Base-by-base conservation (phyloP, 2,797 vertebrate species). In the Tachyglossus aculeatus region DNA sequence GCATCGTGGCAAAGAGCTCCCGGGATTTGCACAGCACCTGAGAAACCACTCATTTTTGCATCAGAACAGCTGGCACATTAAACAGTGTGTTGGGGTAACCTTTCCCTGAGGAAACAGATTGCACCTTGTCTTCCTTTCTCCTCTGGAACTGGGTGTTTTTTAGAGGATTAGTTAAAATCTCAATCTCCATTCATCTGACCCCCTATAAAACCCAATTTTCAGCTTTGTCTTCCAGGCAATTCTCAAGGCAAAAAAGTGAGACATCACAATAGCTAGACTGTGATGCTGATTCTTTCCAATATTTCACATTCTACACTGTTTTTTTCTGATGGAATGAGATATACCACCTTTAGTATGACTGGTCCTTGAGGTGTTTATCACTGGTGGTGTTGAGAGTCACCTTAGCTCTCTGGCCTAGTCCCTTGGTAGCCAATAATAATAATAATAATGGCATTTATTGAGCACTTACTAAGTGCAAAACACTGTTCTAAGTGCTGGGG, bases 61-160 rank as follows among this genome's bases (percentile, higher is more conserved):
- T 40, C 21, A 13, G 22, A 77, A 67, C 77, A 86, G 79, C 86
- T 79, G 74, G 61, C 40, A 71, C 36, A 31, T 84, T 61, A 70
- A 51, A 67, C 38, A 51, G 56, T 56, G 57, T 60, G 75, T 60
- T 74, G 48, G 71, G 54, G 83, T 51, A 32, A 40, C 34, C 21
- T 33, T 80, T 78, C 78, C 76, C 86, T 78, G 76, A 80, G 78
- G 84, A 86, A 85, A 63, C 12, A 39, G 19, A 25, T 34, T 37
- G 47, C 15, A 12, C 5, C 4, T 60, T 67, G 25, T 48, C 25
- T 31, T 31, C 25, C 19, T 31, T 48, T 69, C 33, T 22, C 59
- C 18, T 32, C 32, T 16, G 44, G 53, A 21, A 1, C 4, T 43
- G 25, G 19, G 34, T 9, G 32, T 12, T 13, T 13, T 47, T 11